Percentiles rank a stretch among this genome's conserved stretches.
Evolutionary conservation across 2,113 vertebrate genomes (phyloP).

Genomic region (Myotis davidii): DNA sequence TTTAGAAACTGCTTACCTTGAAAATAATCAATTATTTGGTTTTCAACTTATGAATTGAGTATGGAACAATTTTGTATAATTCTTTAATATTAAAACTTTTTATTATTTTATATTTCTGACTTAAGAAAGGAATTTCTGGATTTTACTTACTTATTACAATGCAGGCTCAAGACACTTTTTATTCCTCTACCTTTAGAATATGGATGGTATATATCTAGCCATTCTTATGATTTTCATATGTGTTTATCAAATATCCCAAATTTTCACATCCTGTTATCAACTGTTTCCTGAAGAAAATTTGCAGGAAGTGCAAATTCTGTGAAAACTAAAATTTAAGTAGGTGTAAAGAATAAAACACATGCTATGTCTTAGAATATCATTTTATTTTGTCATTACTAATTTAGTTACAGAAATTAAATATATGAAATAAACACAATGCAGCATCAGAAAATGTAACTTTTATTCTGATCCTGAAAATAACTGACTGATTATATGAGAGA

Average conservation of each 20-base stretch:
- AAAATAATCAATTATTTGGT: background rate
- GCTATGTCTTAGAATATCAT: background rate
- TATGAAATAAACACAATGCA: background rate
- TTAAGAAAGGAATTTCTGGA: background rate
- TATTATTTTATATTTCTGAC: background rate
- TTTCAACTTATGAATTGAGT: background rate
- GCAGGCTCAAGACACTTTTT: background rate
- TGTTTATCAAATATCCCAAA: background rate
- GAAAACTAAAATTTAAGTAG: slow-evolving; percentile 46
- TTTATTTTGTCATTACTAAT: slow-evolving; percentile 11
- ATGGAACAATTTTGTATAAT: background rate
- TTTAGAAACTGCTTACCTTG: background rate
- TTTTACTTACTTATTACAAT: background rate
- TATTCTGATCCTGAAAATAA: slow-evolving; percentile 23
- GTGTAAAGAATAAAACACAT: background rate
- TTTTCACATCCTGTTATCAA: background rate
- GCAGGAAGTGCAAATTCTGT: background rate
- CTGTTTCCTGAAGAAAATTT: background rate
- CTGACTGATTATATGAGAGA: background rate
- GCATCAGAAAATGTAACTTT: background rate
- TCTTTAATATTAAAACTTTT: background rate
- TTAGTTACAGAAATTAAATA: background rate
- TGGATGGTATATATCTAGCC: background rate
- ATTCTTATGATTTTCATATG: background rate
- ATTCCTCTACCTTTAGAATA: background rate